Percentiles rank a stretch among this genome's conserved stretches.
phyloP scores from a whole-genome alignment of 2,797 vertebrate genomes.

The Falco cherrug region DNA sequence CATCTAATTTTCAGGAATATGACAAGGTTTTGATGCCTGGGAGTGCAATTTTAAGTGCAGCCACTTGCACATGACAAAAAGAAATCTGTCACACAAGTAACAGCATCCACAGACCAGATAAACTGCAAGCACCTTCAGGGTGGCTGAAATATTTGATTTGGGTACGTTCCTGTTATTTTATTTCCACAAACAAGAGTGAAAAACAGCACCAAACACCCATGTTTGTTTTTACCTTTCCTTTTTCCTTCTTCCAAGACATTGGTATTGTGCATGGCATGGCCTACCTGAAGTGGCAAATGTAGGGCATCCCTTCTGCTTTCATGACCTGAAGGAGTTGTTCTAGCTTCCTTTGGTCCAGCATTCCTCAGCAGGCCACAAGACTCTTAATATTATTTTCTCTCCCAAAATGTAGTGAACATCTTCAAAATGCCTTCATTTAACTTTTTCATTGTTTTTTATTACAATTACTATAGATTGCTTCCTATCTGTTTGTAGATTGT shows the following conservation, averaged over 20 bases:
- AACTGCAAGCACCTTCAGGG: background rate
- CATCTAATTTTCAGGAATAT: background rate
- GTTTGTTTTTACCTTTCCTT: background rate
- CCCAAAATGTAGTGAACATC: background rate
- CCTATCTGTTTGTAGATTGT: background rate
- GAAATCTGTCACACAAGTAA: background rate
- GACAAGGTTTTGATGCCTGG: rapidly evolving
- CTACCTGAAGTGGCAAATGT: background rate
- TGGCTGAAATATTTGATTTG: background rate
- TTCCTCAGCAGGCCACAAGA: background rate
- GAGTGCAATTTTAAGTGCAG: background rate
- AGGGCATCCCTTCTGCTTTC: background rate
- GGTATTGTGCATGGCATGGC: background rate
- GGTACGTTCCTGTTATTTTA: background rate
- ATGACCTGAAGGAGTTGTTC: background rate
- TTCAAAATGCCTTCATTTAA: background rate
- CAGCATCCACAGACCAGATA: background rate
- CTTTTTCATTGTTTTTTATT: background rate
- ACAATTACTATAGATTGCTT: background rate
- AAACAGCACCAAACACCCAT: rapidly evolving
- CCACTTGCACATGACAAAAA: background rate
- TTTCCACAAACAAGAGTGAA: background rate
- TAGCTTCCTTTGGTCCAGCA: background rate
- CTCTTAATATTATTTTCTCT: background rate
- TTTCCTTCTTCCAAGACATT: background rate